Conservation (phyloP, 2,113 vertebrate species). For the Plestiodon gilberti region DNA sequence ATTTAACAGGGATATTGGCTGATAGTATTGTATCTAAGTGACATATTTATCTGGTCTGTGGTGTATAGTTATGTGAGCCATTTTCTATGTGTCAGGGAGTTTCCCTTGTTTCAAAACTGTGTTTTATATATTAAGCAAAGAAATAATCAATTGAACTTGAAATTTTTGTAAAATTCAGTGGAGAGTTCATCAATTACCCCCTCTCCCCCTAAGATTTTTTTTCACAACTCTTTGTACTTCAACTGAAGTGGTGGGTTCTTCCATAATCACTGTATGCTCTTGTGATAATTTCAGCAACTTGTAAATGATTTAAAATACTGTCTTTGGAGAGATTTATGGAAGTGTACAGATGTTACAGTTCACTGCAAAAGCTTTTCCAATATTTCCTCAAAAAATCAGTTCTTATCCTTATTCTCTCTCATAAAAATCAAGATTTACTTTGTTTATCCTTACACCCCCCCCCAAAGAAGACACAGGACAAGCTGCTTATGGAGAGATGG, state of each 20-base stretch:
- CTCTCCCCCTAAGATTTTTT: neutral
- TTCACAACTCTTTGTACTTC: neutral
- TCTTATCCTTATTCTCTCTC: neutral
- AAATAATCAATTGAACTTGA: neutral
- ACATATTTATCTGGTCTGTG: neutral
- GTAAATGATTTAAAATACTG: neutral
- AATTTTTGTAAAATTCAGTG: neutral
- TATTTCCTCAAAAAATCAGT: neutral
- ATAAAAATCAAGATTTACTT: neutral
- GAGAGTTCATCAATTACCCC: neutral
- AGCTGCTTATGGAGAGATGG: too few species aligned
- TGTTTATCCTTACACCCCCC: too few species aligned
- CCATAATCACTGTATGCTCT: neutral
- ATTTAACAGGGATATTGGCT: neutral
- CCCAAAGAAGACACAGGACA: too few species aligned
- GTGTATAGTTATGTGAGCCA: neutral
- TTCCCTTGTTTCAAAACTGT: neutral
- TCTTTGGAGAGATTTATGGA: neutral
- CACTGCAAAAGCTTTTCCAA: neutral
- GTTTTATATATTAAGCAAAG: neutral
- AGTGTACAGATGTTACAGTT: neutral
- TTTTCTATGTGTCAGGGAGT: neutral
- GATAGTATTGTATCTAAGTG: neutral
- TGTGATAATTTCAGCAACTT: neutral
- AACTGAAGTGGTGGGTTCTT: neutral